Evolutionary conservation across 2,888 invertebrate species (phyloP), one percentile per base, ranked within the genome.

Genomic region (Oscheius sp.): DNA sequence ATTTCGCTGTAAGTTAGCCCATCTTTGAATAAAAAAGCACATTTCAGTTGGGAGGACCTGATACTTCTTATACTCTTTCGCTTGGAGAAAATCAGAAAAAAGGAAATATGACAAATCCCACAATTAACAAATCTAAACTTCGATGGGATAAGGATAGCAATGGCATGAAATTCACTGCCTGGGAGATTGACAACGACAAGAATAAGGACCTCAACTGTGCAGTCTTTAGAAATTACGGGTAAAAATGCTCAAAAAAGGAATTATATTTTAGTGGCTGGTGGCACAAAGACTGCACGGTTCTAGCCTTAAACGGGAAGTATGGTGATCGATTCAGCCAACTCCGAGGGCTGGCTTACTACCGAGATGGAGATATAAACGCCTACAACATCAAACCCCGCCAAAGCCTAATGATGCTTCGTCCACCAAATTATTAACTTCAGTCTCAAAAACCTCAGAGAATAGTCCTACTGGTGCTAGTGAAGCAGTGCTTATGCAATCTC

Each of bases 131-230:
- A 29, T 31, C 23, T 10, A 39, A 27, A 27, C 31, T 55, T 10
- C 34, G 58, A 15, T 78, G 79, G 65, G 55, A 61, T 25, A 20
- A 20, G n/a, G 25, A 64, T 23, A 71, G 69, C 57, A 76, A 81
- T 46, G 77, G 74, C 1, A 61, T 64, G 34, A 55, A 65, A 1
- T 82, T 82, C 72, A 76, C 81, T 10, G 79, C 82, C 4, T 61
- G 74, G 31, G 82, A 82, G 61, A 25, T 46, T 12, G 81, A 82
- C 64, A 71, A 80, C 39, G 82, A 81, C 66, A 10, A 25, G 27
- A 57, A 52, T 5, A 17, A 64, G 10, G 15, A 3, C 3, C 17
- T 39, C 3, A 82, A 81, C 57, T 81, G 81, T 64, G 81, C 82
- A 1, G 68, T 70, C 4, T 79, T 79, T 64, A 45, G 78, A 8